Conservation (phyloP, 2,113 vertebrate genomes). For the Turnix velox region DNA sequence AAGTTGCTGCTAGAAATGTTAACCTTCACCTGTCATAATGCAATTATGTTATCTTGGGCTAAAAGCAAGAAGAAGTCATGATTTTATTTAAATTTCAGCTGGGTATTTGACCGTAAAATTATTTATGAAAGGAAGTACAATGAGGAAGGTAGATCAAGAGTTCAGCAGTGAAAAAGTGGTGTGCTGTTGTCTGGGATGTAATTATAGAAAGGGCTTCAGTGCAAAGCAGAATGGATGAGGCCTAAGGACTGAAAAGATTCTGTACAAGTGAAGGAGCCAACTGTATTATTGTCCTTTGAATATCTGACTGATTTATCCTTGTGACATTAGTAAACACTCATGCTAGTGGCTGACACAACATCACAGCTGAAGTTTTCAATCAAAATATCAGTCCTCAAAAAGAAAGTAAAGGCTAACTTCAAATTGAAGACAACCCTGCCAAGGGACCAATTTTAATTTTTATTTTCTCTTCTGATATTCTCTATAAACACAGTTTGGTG, state of each 20-base stretch:
- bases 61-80: conserved; percentile 41
- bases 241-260: neutral
- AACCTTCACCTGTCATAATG: conserved; percentile 56
- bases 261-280: neutral
- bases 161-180: conserved; percentile 36
- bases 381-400: neutral
- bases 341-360: neutral
- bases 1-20: conserved; percentile 51
- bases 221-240: neutral
- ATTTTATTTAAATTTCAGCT: conserved; percentile 61
- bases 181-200: conserved; percentile 6
- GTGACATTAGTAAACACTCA: fast-evolving
- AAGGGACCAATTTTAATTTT: neutral
- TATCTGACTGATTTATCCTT: neutral
- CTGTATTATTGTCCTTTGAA: neutral
- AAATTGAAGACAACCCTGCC: neutral
- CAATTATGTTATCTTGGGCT: conserved; percentile 41
- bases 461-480: neutral
- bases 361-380: neutral
- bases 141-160: conserved; percentile 7
- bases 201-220: neutral
- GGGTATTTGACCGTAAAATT: conserved; percentile 57
- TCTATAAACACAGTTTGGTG: neutral
- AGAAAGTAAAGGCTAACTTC: neutral
- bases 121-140: conserved; percentile 37